A percentile compares a stretch with the other conserved stretches of the same genome.
Conservation (phyloP, 2,888 invertebrate species). For the Lobophora halterata region DNA sequence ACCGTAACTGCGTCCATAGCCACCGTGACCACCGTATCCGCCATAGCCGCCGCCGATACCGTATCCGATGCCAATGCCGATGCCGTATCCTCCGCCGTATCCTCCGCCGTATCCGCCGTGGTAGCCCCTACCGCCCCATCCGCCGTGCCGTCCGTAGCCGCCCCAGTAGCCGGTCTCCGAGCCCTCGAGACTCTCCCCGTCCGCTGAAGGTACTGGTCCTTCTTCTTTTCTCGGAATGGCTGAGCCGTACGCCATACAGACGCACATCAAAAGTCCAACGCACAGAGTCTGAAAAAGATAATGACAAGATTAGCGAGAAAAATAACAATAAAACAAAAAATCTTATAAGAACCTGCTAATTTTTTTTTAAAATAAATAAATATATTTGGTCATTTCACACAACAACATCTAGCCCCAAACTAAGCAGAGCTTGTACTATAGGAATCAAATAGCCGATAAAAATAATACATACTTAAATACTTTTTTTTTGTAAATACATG, state of each 20-base stretch:
- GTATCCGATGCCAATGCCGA: constrained; percentile 13
- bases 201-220: constrained; percentile 20
- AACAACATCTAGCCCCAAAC: too few relatives aligned
- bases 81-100: constrained; percentile 5
- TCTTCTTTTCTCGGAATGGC: constrained; percentile 38
- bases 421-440: too few relatives aligned
- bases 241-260: constrained; percentile 45
- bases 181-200: constrained; percentile 30
- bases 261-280: constrained; percentile 46
- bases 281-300: constrained; percentile 45
- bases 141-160: constrained; percentile 22
- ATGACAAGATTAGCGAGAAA: too few relatives aligned
- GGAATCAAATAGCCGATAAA: too few relatives aligned
- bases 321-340: too few relatives aligned
- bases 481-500: too few relatives aligned
- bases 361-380: constrained; percentile 3
- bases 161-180: constrained; percentile 25
- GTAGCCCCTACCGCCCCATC: constrained; percentile 26
- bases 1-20: constrained; percentile 18
- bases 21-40: constrained; percentile 22
- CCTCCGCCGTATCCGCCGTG: constrained; percentile 23
- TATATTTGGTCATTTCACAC: too few relatives aligned
- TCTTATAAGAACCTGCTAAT: neutral
- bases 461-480: constrained; percentile 1
- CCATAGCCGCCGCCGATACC: constrained; percentile 25